phyloP scores from a whole-genome alignment of 2,888 invertebrate genomes.

The Mythimna pallens region DNA sequence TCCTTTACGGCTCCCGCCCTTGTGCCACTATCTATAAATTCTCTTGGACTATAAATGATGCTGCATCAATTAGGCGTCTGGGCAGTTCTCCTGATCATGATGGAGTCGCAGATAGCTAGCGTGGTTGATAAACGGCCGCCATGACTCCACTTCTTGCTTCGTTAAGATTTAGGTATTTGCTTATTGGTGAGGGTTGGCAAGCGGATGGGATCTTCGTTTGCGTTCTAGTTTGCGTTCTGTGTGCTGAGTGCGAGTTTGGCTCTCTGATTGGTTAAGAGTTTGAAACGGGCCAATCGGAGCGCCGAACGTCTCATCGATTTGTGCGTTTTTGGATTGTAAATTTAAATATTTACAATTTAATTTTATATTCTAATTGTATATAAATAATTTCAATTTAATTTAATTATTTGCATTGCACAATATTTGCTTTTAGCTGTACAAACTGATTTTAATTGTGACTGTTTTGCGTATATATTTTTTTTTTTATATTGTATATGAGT shows the following conservation, averaged over 20 bases:
- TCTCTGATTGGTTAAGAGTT: too few species aligned
- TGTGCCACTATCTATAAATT: constrained; percentile 58
- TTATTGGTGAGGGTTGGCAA: constrained; percentile 47
- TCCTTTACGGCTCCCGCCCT: constrained; percentile 53
- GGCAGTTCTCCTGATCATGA: constrained; percentile 59
- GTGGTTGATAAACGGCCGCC: constrained; percentile 67
- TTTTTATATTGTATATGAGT: too few species aligned
- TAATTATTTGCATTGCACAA: too few species aligned
- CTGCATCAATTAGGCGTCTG: constrained; percentile 65
- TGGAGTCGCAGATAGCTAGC: constrained; percentile 66
- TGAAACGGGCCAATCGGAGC: too few species aligned
- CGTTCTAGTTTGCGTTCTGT: background rate
- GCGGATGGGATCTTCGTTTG: background rate
- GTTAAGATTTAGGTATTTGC: constrained; percentile 58
- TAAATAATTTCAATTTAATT: too few species aligned
- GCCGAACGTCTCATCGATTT: background rate
- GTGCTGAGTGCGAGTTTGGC: too few species aligned
- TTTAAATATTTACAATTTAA: too few species aligned
- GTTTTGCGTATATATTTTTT: too few species aligned
- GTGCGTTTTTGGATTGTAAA: background rate
- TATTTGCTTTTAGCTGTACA: too few species aligned
- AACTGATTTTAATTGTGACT: too few species aligned
- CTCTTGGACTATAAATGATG: constrained; percentile 59
- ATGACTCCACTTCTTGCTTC: constrained; percentile 59
- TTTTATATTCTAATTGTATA: too few species aligned